Conservation (phyloP, 2,797 vertebrate species). For the Fundulus diaphanus region DNA sequence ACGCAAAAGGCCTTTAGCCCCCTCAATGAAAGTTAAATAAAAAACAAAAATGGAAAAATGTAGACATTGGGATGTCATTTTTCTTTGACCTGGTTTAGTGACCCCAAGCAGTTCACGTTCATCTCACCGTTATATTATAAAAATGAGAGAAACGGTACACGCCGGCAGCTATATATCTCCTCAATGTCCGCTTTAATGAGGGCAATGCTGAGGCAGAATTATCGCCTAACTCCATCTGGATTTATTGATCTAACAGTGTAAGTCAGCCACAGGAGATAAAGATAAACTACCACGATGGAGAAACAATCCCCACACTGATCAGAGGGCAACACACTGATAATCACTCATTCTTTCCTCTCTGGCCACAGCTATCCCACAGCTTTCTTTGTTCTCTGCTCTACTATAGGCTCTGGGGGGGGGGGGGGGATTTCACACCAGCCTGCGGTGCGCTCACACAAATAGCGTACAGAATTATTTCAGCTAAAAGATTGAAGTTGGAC, state of each 20-base stretch:
- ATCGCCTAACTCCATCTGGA: constrained; percentile 60
- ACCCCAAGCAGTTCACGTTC: constrained; percentile 30
- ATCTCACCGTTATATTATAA: constrained; percentile 46
- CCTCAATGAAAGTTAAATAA: constrained; percentile 25
- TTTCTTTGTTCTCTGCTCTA: constrained; percentile 50
- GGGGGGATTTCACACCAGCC: background rate
- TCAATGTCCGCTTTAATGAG: constrained; percentile 59
- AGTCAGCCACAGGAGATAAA: constrained; percentile 66
- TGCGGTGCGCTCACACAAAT: constrained; percentile 21
- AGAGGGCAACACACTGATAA: constrained; percentile 63
- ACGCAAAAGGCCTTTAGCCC: background rate
- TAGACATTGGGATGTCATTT: constrained; percentile 21
- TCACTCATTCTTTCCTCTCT: constrained; percentile 49
- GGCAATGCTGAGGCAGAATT: constrained; percentile 58
- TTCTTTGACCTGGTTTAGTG: constrained; percentile 32
- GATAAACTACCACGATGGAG: constrained; percentile 64
- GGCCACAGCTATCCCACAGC: constrained; percentile 26
- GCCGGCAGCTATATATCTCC: constrained; percentile 52
- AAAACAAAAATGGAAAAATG: constrained; percentile 32
- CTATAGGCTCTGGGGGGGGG: constrained; percentile 9
- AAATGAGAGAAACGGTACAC: constrained; percentile 47
- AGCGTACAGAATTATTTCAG: constrained; percentile 30
- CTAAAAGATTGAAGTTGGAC: constrained; percentile 52
- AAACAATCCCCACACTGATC: constrained; percentile 68
- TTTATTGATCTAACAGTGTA: constrained; percentile 66